phyloP scores from a whole-genome alignment of 1,140 invertebrate species.

The Drosophila subobscura region DNA sequence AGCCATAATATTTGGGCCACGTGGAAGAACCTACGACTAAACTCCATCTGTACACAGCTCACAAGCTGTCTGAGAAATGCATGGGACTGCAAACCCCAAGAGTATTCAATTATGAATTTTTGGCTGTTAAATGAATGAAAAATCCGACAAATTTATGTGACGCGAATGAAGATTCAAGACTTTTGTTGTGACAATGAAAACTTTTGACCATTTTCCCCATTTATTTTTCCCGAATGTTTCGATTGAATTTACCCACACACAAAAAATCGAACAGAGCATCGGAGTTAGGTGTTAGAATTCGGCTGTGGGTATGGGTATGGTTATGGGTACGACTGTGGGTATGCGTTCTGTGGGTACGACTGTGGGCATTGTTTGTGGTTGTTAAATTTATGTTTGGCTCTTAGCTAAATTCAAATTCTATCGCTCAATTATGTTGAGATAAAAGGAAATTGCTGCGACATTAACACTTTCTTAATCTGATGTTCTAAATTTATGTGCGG shows the following conservation, averaged over 20 bases:
- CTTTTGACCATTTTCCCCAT: constrained; percentile 44
- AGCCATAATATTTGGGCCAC: no score
- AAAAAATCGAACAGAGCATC: background rate
- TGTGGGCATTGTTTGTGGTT: constrained; percentile 63
- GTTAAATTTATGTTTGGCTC: constrained; percentile 83
- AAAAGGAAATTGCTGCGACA: constrained; percentile 82
- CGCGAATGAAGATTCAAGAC: constrained; percentile 14
- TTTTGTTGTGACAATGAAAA: constrained; percentile 65
- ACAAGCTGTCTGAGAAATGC: no score
- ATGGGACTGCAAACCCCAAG: background rate
- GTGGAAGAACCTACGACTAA: no score
- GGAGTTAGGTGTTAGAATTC: constrained; percentile 34
- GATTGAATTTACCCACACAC: constrained; percentile 55
- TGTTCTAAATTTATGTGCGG: constrained; percentile 81
- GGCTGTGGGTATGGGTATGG: constrained; percentile 13
- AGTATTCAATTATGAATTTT: constrained; percentile 60
- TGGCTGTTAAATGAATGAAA: constrained; percentile 70
- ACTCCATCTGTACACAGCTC: no score
- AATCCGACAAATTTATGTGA: constrained; percentile 75
- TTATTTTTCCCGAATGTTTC: constrained; percentile 17
- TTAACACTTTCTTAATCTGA: constrained; percentile 83
- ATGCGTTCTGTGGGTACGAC: no score
- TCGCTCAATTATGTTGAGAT: constrained; percentile 83
- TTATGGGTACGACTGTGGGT: background rate
- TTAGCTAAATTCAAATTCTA: constrained; percentile 83